Evolutionary conservation across 2,888 invertebrate genomes (phyloP).

Genomic region (Cheilosia impressa): DNA sequence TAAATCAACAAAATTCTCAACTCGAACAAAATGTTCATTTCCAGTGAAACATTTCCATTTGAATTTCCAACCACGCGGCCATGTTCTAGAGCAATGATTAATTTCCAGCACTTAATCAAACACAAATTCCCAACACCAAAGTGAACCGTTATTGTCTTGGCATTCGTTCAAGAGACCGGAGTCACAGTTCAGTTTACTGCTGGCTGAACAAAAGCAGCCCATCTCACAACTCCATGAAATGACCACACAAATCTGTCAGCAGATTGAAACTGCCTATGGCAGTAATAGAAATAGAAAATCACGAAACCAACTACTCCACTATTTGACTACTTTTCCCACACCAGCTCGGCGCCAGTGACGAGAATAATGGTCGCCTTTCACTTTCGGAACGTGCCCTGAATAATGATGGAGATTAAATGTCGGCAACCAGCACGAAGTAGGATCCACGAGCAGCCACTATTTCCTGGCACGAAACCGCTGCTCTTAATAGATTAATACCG

Average conservation of each 20-base stretch:
- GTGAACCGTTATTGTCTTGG: slow-evolving; percentile 20
- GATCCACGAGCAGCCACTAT: background rate
- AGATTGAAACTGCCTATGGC: slow-evolving; percentile 40
- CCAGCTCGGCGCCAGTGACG: background rate
- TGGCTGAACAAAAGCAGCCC: background rate
- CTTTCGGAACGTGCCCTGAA: slow-evolving; percentile 63
- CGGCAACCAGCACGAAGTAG: slow-evolving; percentile 12
- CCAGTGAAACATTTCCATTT: no score
- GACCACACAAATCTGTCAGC: slow-evolving; percentile 48
- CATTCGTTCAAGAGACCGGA: slow-evolving; percentile 2
- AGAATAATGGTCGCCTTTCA: slow-evolving; percentile 57
- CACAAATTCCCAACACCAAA: slow-evolving; percentile 10
- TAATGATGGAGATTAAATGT: slow-evolving; percentile 56
- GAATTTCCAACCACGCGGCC: background rate
- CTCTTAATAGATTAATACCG: slow-evolving; percentile 57
- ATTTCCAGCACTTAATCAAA: slow-evolving; percentile 11
- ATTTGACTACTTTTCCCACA: background rate
- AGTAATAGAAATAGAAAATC: slow-evolving; percentile 1
- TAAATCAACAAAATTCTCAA: no score
- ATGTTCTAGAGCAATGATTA: background rate
- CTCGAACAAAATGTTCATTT: no score
- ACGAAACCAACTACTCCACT: slow-evolving; percentile 25
- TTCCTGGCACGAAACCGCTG: slow-evolving; percentile 37
- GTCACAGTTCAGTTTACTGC: background rate
- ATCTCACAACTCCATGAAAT: slow-evolving; percentile 28